Evolutionary conservation across 2,888 invertebrate genomes (phyloP), one percentile per base, ranked within the genome.

Genomic region (Halictus quadricinctus): DNA sequence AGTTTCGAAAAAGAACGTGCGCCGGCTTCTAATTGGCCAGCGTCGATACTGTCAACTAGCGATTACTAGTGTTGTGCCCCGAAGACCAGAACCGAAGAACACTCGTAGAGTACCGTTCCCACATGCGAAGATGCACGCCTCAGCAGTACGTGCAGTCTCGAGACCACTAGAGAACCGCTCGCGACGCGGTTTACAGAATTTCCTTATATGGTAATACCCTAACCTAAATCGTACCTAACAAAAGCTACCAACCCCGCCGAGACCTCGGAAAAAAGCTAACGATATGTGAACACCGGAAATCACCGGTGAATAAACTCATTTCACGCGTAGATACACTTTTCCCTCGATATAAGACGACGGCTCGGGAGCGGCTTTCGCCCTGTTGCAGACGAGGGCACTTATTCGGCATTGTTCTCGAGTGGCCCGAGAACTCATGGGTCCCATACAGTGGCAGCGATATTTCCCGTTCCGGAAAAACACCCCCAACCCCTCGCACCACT

Each of bases 131-230:
- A 36, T 66, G 66, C 66, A 66, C 29, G 66, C 66, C 66, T 66
- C 66, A 66, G 66, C 66, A 66, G 66, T 66, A 66, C 66, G 66
- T 66, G 66, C 66, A 36, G 66, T 66, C 66, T 66, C 66, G 36
- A 66, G 36, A 18, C 66, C 66, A 66, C 66, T 66, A 66, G 29
- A 66, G 66, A 64, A 66, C 36, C 66, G 66, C 66, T 66, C 66
- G 66, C 36, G 66, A 66, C 66, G 66, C 66, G 66, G 36, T 66
- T 36, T 36, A 66, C 29, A 36, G 66, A 66, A 66, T 36, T 66
- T 66, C 36, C 66, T 66, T 66, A 18, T 66, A 66, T 36, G 66
- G 29, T 29, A 66, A 66, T 66, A 36, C 36, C 12, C 36, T 18
- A 66, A 18, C 66, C 18, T 7, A 36, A 66, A 66, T 66, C 66